A percentile compares a stretch with the other conserved stretches of the same genome.
Evolutionary conservation across 2,113 vertebrate genomes (phyloP).

Genomic region (Cepphus grylle): DNA sequence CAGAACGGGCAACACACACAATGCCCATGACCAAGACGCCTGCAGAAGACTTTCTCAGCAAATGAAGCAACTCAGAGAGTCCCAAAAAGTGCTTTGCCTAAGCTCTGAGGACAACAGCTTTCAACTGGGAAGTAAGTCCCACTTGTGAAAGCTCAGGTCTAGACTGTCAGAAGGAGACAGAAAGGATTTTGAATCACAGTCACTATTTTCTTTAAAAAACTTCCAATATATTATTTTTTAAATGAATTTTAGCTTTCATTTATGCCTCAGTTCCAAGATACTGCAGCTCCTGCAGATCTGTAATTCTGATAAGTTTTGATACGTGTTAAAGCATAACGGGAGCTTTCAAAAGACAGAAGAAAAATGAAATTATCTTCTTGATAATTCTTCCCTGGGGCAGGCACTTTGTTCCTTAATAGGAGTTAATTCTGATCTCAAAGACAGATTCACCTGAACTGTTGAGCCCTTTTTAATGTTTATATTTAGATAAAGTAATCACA

Average conservation of each 20-base stretch:
- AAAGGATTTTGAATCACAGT: neutral
- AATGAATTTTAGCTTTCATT: neutral
- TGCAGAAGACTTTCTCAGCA: neutral
- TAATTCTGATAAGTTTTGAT: neutral
- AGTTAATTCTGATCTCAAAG: neutral
- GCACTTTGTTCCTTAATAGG: neutral
- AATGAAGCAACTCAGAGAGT: neutral
- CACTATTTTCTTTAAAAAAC: neutral
- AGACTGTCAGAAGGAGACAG: neutral
- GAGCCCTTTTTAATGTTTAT: neutral
- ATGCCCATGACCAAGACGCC: neutral
- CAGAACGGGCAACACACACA: rapidly evolving
- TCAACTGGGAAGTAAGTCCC: neutral
- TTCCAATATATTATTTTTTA: neutral
- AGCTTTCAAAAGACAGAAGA: neutral
- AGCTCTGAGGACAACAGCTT: neutral
- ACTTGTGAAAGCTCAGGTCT: neutral
- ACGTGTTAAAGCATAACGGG: neutral
- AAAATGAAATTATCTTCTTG: neutral
- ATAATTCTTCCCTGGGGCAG: neutral
- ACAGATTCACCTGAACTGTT: neutral
- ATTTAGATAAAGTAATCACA: neutral
- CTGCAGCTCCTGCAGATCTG: neutral
- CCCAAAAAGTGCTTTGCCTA: neutral
- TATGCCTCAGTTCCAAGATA: neutral